These are phyloP conservation scores for Chroicocephalus ridibundus DNA, from an alignment of 2,113 vertebrate genomes.

Conservation along the genomic window DNA sequence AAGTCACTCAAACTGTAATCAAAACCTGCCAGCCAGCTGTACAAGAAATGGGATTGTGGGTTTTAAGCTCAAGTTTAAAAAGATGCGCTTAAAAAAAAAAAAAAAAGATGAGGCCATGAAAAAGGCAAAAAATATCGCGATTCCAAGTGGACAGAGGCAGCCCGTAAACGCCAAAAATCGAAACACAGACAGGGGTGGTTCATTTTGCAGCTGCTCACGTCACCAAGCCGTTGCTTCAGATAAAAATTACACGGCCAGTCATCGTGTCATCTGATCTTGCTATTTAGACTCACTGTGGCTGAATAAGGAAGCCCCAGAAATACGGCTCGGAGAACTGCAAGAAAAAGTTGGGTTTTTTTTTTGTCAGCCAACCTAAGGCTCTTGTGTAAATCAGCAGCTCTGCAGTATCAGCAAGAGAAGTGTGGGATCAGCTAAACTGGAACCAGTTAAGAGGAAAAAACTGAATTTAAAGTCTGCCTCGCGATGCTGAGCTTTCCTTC, in stretches of 20 bases:
- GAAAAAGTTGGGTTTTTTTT: not conserved
- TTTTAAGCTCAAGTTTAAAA: not conserved
- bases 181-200: not conserved
- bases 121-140: not conserved
- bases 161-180: not conserved
- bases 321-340: not conserved
- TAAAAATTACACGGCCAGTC: not conserved
- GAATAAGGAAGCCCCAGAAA: not conserved
- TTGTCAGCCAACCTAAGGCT: not conserved
- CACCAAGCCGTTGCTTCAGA: not conserved
- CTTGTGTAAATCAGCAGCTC: not conserved
- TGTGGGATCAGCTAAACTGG: not conserved
- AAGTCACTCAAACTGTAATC: not conserved
- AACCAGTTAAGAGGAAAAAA: not conserved
- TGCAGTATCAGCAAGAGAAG: not conserved
- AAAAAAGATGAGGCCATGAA: not conserved
- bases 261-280: not conserved
- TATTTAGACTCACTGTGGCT: not conserved
- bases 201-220: not conserved
- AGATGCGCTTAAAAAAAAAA: not conserved
- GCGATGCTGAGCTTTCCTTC: not conserved
- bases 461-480: not conserved
- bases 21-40: not conserved
- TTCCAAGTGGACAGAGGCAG: not conserved
- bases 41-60: not conserved